Percentiles rank a stretch among this genome's conserved stretches.
Conservation (phyloP, 2,113 vertebrate genomes). For the Ictidomys tridecemlineatus region DNA sequence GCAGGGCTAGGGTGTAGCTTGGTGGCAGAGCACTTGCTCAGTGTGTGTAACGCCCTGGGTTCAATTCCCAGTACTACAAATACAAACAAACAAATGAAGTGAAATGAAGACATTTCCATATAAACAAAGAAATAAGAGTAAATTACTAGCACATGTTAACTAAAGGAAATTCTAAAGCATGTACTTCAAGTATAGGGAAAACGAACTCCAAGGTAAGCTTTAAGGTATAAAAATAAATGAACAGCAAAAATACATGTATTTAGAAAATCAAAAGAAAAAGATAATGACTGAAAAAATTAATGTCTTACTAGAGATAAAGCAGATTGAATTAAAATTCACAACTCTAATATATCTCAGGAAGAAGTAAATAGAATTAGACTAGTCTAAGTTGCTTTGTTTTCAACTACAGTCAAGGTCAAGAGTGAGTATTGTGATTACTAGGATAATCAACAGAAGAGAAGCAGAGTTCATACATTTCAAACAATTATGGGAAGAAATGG, state of each 20-base stretch:
- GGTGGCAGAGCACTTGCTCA: too few relatives aligned
- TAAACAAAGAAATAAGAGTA: background rate
- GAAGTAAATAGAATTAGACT: background rate
- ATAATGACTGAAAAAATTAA: background rate
- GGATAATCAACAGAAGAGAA: conserved; percentile 40
- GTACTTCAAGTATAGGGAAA: background rate
- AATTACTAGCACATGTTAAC: conserved; percentile 4
- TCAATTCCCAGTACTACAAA: too few relatives aligned
- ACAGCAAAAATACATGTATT: background rate
- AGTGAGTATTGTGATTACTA: conserved; percentile 31
- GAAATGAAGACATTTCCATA: conserved; percentile 8
- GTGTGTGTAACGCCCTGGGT: too few relatives aligned
- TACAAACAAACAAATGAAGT: background rate
- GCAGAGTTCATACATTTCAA: conserved; percentile 29
- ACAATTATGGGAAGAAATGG: conserved; percentile 7
- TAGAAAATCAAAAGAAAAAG: background rate
- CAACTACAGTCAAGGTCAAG: conserved; percentile 57
- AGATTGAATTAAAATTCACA: conserved; percentile 30
- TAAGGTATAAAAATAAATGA: conserved; percentile 21
- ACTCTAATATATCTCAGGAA: background rate
- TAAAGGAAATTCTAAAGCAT: background rate
- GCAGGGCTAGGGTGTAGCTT: background rate
- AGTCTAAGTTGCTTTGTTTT: conserved; percentile 20
- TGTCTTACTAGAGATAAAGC: background rate
- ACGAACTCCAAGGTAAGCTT: background rate